These are phyloP conservation scores for Polyommatus iphigenia DNA, from an alignment of 2,888 invertebrate genomes.

Conservation along the genomic window DNA sequence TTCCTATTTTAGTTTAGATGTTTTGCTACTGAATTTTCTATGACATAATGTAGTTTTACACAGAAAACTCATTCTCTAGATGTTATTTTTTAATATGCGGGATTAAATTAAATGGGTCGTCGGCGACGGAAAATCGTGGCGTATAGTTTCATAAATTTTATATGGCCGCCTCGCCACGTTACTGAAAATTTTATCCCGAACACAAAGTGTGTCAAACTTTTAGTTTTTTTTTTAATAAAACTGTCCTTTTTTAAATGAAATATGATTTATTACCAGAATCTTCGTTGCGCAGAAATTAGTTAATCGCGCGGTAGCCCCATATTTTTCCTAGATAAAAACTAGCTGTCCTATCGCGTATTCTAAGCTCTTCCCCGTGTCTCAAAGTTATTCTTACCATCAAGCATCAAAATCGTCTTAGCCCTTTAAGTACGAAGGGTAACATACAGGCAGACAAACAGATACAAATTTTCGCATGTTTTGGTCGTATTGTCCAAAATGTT, in stretches of 20 bases:
- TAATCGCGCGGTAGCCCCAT: background rate
- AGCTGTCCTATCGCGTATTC: too few species aligned
- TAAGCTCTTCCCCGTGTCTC: too few species aligned
- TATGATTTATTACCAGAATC: background rate
- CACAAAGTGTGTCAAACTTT: background rate
- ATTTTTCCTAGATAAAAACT: background rate
- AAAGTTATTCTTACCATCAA: too few species aligned
- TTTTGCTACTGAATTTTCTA: constrained; percentile 3
- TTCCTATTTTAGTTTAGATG: background rate
- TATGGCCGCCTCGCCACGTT: background rate
- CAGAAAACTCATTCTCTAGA: constrained; percentile 17
- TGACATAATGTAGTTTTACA: constrained; percentile 3
- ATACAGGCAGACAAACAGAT: too few species aligned
- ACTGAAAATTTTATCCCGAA: background rate
- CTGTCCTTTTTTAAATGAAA: background rate
- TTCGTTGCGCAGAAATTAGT: background rate
- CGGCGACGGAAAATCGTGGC: background rate
- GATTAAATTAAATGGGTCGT: constrained; percentile 21
- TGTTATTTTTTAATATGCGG: constrained; percentile 18
- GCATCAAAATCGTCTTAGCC: too few species aligned
- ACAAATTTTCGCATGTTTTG: too few species aligned
- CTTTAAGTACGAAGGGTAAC: too few species aligned
- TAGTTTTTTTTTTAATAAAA: background rate
- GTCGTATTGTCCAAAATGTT: too few species aligned
- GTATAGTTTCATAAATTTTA: constrained; percentile 16